Percentiles rank a stretch among this genome's conserved stretches.
Evolutionary conservation across 2,113 vertebrate genomes (phyloP).

Genomic region (Apodemus sylvaticus): DNA sequence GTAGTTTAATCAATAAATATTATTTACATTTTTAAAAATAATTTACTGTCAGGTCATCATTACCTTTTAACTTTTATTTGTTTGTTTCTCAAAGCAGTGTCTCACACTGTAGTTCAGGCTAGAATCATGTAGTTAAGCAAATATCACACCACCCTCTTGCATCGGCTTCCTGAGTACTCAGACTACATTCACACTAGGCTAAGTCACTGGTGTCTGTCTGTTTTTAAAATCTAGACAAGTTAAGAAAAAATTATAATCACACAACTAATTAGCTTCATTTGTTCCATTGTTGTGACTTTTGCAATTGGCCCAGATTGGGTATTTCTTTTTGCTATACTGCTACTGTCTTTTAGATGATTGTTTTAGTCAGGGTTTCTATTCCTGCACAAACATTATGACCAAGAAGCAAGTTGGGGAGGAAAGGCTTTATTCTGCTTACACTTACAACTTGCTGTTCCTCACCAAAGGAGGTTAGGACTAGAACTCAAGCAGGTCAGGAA

Average conservation of each 20-base stretch:
- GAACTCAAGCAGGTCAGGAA: no score
- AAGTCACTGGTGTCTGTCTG: background rate
- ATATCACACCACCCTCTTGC: background rate
- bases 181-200: background rate
- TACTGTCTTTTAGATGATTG: background rate
- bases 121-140: background rate
- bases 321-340: background rate
- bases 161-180: background rate
- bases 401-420: no score
- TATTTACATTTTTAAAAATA: background rate
- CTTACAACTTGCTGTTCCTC: no score
- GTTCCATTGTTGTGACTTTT: background rate
- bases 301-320: background rate
- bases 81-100: background rate
- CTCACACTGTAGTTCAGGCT: background rate
- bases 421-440: no score
- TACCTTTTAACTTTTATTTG: background rate
- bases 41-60: background rate
- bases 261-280: slow-evolving; percentile 26
- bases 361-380: no score
- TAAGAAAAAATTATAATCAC: background rate
- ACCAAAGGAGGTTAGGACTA: no score
- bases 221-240: background rate
- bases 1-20: background rate
- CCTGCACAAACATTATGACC: no score